Percentiles rank a stretch among this genome's conserved stretches.
Evolutionary conservation across 2,797 vertebrate species (phyloP).

Genomic region (Falco concolor): DNA sequence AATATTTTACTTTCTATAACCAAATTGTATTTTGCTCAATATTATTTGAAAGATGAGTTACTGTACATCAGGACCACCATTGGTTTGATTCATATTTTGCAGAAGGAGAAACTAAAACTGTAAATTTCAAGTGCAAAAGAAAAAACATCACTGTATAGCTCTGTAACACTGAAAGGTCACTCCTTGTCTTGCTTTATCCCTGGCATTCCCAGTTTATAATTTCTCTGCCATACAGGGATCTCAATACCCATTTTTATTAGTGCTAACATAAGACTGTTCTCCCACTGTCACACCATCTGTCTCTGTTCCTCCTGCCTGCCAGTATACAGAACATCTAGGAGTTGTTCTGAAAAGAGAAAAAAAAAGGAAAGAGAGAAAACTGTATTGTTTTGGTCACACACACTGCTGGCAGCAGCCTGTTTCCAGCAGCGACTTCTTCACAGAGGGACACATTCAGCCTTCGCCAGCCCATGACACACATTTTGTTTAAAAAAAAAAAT

Average conservation of each 20-base stretch:
- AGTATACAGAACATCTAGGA: constrained; percentile 51
- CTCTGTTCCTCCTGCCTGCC: constrained; percentile 28
- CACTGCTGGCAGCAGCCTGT: constrained; percentile 20
- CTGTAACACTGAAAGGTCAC: constrained; percentile 14
- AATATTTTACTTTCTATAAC: not conserved
- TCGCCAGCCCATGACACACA: not conserved
- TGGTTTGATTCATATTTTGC: not conserved
- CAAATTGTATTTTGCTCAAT: not conserved
- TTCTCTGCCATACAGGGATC: not conserved
- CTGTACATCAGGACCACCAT: not conserved
- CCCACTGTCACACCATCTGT: constrained; percentile 69
- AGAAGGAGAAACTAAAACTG: not conserved
- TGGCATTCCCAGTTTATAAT: constrained; percentile 10
- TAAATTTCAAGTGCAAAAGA: not conserved
- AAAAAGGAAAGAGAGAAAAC: not conserved
- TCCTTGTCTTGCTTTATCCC: not conserved
- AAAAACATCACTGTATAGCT: not conserved
- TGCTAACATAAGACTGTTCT: constrained; percentile 69
- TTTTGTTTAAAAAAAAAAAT: not conserved
- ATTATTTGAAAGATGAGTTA: not conserved
- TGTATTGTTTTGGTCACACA: constrained; percentile 57
- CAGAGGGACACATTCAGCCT: constrained; percentile 7
- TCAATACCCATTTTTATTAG: constrained; percentile 65
- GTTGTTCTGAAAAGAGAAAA: constrained; percentile 2
- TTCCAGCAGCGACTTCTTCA: constrained; percentile 50